A percentile compares a stretch with the other conserved stretches of the same genome.
Conservation (phyloP, 2,113 vertebrate genomes). For the Thryonomys swinderianus region DNA sequence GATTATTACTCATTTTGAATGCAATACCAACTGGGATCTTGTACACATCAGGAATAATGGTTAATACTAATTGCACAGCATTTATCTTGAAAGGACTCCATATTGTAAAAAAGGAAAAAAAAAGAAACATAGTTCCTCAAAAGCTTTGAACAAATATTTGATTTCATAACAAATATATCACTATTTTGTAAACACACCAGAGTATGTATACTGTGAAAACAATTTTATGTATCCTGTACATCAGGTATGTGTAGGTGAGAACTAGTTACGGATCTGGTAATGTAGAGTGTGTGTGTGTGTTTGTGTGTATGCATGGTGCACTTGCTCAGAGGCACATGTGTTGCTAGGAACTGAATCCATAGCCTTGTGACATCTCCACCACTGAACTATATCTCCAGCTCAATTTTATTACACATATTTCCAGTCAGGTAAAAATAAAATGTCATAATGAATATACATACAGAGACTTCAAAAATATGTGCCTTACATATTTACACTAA, state of each 20-base stretch:
- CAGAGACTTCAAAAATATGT: slow-evolving; percentile 16
- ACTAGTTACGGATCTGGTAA: background rate
- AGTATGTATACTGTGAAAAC: background rate
- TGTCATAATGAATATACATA: slow-evolving; percentile 37
- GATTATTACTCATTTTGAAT: background rate
- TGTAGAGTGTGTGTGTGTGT: background rate
- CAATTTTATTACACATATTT: slow-evolving; percentile 53
- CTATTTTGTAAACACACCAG: slow-evolving; percentile 21
- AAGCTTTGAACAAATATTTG: background rate
- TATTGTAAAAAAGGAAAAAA: background rate
- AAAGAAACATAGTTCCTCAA: background rate
- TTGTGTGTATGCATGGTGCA: background rate
- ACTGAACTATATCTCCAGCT: background rate
- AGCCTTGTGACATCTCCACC: no score
- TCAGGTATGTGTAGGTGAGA: background rate
- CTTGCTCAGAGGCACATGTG: background rate
- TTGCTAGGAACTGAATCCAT: background rate
- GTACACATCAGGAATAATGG: background rate
- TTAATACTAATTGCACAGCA: background rate
- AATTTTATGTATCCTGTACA: background rate
- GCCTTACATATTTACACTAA: slow-evolving; percentile 25
- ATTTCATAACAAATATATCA: slow-evolving; percentile 19
- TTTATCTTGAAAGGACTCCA: background rate
- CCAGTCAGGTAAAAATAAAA: slow-evolving; percentile 40
- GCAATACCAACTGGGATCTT: background rate